Percentiles rank a stretch among this genome's conserved stretches.
Evolutionary conservation across 2,888 invertebrate species (phyloP).

Genomic region (Lasioglossum marginatum): DNA sequence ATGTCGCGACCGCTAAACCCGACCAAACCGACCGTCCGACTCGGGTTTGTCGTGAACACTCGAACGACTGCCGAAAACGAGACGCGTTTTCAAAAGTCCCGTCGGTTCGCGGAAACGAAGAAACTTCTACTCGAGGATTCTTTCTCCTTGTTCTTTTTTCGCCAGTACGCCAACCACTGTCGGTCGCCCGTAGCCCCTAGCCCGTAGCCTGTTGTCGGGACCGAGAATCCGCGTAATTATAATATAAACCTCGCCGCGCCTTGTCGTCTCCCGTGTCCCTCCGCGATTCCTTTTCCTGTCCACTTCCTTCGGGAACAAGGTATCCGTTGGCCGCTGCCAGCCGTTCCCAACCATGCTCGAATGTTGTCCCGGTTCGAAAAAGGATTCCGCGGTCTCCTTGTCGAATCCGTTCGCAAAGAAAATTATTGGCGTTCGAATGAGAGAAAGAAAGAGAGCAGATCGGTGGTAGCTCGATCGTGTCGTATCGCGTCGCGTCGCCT

Average conservation of each 20-base stretch:
- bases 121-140: not conserved
- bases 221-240: conserved; percentile 80
- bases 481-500: not conserved
- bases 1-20: not conserved
- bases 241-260: conserved; percentile 80
- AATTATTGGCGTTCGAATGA: not conserved
- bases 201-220: conserved; percentile 16
- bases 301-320: conserved; percentile 75
- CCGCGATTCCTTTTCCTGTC: conserved; percentile 74
- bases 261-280: conserved; percentile 74
- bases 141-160: not conserved
- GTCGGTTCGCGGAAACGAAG: not conserved
- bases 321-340: conserved; percentile 68
- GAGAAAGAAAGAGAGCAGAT: not conserved
- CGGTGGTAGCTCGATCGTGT: not conserved
- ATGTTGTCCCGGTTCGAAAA: not conserved
- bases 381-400: not conserved
- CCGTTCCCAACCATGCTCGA: conserved; percentile 67
- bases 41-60: not conserved
- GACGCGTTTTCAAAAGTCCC: not conserved
- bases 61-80: not conserved
- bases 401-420: not conserved
- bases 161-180: not conserved
- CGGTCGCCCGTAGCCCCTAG: not conserved
- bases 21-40: not conserved